Conservation (phyloP, 2,113 vertebrate species). For the Pitta sordida region DNA sequence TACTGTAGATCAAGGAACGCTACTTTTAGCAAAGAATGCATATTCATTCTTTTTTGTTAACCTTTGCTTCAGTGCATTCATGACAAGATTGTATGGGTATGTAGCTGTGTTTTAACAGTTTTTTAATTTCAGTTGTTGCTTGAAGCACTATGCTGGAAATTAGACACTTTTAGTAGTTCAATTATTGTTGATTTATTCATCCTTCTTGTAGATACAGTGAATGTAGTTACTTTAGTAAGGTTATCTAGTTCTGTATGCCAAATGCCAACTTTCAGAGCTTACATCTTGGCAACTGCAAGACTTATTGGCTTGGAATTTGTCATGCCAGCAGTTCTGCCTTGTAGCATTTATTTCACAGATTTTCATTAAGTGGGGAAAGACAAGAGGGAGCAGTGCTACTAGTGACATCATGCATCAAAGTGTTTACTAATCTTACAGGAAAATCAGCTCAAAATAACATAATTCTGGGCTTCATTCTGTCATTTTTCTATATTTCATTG, state of each 20-base stretch:
- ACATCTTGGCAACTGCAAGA: constrained; percentile 50
- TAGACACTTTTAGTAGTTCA: constrained; percentile 69
- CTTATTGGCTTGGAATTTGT: constrained; percentile 45
- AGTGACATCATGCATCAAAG: neutral
- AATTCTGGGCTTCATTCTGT: neutral
- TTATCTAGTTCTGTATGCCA: constrained; percentile 57
- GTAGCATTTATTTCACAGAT: constrained; percentile 46
- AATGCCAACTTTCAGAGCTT: constrained; percentile 24
- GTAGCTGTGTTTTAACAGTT: constrained; percentile 61
- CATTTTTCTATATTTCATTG: neutral
- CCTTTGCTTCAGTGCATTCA: constrained; percentile 68
- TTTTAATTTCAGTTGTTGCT: constrained; percentile 72
- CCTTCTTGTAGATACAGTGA: constrained; percentile 50
- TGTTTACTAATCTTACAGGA: neutral
- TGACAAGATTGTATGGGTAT: constrained; percentile 58
- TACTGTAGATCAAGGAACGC: neutral
- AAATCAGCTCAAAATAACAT: neutral
- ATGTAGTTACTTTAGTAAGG: constrained; percentile 44
- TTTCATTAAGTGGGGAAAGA: constrained; percentile 47
- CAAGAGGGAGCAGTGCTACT: neutral
- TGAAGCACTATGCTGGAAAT: constrained; percentile 67
- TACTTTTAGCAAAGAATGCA: constrained; percentile 16
- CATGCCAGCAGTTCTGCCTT: constrained; percentile 11
- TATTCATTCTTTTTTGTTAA: constrained; percentile 59
- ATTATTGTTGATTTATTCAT: constrained; percentile 70